A percentile compares a stretch with the other conserved stretches of the same genome.
Evolutionary conservation across 1,140 invertebrate species (phyloP).

Genomic region (fruit fly (Drosophila melanogaster)): Release_6_plus_ISO1_MT NT_037436.4:15677001-15677500

Average conservation of each 20-base stretch:
- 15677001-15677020: no score
- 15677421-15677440: neutral
- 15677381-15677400: slow-evolving; percentile 42
- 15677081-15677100: no score
- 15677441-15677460: slow-evolving; percentile 2
- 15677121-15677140: no score
- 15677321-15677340: slow-evolving; percentile 65
- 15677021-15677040: no score
- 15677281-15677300: slow-evolving; percentile 15
- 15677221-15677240: slow-evolving; percentile 82
- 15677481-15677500: slow-evolving; percentile 82
- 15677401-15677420: slow-evolving; percentile 17
- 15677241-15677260: slow-evolving; percentile 74
- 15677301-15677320: slow-evolving; percentile 11
- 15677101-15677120: no score
- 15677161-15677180: slow-evolving; percentile 3
- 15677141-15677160: no score
- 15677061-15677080: neutral
- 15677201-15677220: slow-evolving; percentile 82
- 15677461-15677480: slow-evolving; percentile 57
- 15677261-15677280: slow-evolving; percentile 66
- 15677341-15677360: slow-evolving; percentile 79
- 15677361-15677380: slow-evolving; percentile 74
- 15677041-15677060: no score
- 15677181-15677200: slow-evolving; percentile 52